A percentile compares a stretch with the other conserved stretches of the same genome.
phyloP scores from a whole-genome alignment of 2,888 invertebrate genomes.

The Pristionchus fissidentatus region DNA sequence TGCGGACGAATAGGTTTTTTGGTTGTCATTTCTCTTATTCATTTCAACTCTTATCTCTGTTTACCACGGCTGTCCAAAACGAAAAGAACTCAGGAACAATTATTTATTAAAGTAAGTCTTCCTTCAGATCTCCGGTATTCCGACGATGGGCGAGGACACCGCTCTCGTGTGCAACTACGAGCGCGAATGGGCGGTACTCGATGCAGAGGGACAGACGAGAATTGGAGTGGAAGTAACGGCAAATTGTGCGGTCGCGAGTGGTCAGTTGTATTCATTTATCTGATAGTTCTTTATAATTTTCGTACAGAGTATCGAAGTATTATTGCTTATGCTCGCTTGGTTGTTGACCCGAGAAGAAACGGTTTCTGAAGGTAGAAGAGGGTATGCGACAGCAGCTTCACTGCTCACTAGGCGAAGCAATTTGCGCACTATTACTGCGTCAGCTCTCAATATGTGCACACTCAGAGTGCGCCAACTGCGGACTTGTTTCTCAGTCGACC shows the following conservation, averaged over 20 bases:
- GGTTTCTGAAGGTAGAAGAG: too few species aligned
- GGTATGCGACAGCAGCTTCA: too few species aligned
- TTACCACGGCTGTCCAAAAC: background rate
- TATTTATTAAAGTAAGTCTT: background rate
- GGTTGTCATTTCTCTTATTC: background rate
- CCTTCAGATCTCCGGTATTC: constrained; percentile 42
- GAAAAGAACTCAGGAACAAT: background rate
- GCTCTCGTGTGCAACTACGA: constrained; percentile 44
- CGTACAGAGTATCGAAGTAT: background rate
- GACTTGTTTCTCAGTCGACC: constrained; percentile 35
- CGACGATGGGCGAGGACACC: constrained; percentile 45
- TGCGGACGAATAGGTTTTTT: background rate
- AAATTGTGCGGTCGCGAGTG: constrained; percentile 47
- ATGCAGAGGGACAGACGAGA: constrained; percentile 42
- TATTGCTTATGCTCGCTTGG: too few species aligned
- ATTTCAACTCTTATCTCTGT: background rate
- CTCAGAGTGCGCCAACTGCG: constrained; percentile 48
- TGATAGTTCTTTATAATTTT: background rate
- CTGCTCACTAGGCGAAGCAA: too few species aligned
- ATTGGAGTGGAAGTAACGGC: constrained; percentile 38
- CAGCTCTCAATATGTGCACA: background rate
- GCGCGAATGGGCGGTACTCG: constrained; percentile 43
- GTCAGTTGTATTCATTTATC: background rate
- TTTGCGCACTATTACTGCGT: background rate
- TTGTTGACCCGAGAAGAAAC: too few species aligned